Base-by-base conservation (phyloP, 2,113 vertebrate species). In the Gymnorhina tibicen region DNA sequence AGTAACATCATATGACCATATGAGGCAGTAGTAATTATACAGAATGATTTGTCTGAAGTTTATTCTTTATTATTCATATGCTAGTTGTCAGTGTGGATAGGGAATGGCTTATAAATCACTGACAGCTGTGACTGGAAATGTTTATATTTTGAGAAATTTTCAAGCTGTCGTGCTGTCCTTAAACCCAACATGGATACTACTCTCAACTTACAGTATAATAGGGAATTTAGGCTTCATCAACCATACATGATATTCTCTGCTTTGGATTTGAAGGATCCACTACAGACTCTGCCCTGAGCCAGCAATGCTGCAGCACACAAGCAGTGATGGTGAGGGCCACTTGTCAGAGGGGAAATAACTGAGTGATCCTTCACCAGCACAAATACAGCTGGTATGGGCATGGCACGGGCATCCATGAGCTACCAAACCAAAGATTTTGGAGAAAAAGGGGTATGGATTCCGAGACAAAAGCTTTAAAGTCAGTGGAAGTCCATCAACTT, bases 21-120 rank as follows among this genome's bases (percentile, higher is more conserved):
- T 87, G 85, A 96, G 75, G 67, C 91, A 91, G 83, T 11, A 82
- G n/a, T 49, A 91, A 80, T 69, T 85, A 67, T 62, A 85, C 50
- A 83, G 73, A 95, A 83, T 87, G 6, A 75, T 87, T 95, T 63
- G 74, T 85, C 69, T 82, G 68, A 85, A 82, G 23, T 46, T 44
- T 62, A 75, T 91, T 75, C 30, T 78, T 78, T 60, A 60, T 75
- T 95, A 50, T 81, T 73, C 52, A 46, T 94, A n/a, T 85, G 20
- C 23, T 85, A 46, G 46, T 73, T 87, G 53, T 91, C 70, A 66
- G 2, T 87, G 69, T 30, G 50, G 75, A 83, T 66, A 50, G 42
- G 85, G 62, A 87, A 62, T 53, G 50, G 44, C 53, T 91, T 87
- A 35, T 55, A 94, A 96, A 91, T 91, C 11, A 85, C 14, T 85